Evolutionary conservation across 2,797 vertebrate genomes (phyloP), one percentile per base, ranked within the genome.

Genomic region (Phalloptychus januarius): DNA sequence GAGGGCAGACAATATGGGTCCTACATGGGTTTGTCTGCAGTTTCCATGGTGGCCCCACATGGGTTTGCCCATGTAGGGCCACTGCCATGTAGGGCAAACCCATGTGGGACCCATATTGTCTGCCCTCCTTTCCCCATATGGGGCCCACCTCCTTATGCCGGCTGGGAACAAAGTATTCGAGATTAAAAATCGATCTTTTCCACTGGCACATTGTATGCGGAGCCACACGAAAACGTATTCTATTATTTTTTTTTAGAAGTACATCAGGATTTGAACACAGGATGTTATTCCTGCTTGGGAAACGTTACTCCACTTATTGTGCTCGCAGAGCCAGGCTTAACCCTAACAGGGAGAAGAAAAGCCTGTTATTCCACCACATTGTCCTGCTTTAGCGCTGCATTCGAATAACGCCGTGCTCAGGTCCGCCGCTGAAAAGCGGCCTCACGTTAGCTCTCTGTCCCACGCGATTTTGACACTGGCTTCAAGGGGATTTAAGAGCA

Each of bases 301-400:
- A 58, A 18, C 36, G 6, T 8, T 40, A 15, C 23, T 42, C 38
- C 20, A 25, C 2, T 1, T 44, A 25, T 25, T 50, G 70, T 28
- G 44, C 33, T 40, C 0, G 15, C 67, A 77, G 77, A 88, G 74
- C n/a, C 84, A 83, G 77, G 72, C 56, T 56, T 77, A 77, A 79
- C 75, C 75, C 79, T 83, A 88, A 84, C 72, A 78, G 81, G 71
- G 67, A 80, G 79, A 54, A 33, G n/a, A 70, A 81, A 78, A 82
- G 79, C 20, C 46, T 16, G 72, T 82, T 86, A 78, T 83, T 87
- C 74, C 83, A 75, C 75, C 78, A 78, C 70, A 81, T 85, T 75
- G 77, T 87, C 76, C 82, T 87, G 76, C 81, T 83, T 85, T 75
- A 85, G 81, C 75, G 28, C 79, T 84, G 88, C 88, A 85, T 88